phyloP scores from a whole-genome alignment of 2,888 invertebrate genomes.

The Epirrita christyi region DNA sequence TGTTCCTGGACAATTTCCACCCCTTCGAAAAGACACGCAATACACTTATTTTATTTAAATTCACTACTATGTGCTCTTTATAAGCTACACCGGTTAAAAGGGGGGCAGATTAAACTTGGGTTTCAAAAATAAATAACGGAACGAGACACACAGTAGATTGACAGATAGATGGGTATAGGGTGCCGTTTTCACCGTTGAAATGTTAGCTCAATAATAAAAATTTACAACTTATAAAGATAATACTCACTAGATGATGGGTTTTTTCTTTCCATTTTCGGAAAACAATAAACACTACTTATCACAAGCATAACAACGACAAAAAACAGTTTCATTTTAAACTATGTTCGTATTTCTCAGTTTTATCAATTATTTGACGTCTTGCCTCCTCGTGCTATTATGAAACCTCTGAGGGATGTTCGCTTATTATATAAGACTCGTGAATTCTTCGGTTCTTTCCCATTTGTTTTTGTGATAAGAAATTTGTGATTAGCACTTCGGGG shows the following conservation, averaged over 20 bases:
- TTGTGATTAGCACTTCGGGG: neutral
- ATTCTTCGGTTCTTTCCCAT: constrained; percentile 21
- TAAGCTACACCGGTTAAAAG: too few relatives aligned
- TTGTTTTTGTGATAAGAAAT: constrained; percentile 2
- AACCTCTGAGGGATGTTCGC: neutral
- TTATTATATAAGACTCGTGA: constrained; percentile 7
- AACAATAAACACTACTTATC: constrained; percentile 8
- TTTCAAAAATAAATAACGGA: too few relatives aligned
- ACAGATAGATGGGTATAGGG: too few relatives aligned
- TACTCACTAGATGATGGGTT: constrained; percentile 7
- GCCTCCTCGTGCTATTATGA: neutral
- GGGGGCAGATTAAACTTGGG: too few relatives aligned
- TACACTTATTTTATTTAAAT: too few relatives aligned
- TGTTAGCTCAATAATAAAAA: neutral
- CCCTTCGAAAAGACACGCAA: too few relatives aligned
- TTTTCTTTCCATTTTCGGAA: neutral
- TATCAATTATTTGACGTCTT: constrained; percentile 2
- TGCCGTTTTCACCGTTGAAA: too few relatives aligned
- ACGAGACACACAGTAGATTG: too few relatives aligned
- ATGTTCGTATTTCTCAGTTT: neutral
- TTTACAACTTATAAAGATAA: neutral
- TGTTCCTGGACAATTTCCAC: too few relatives aligned
- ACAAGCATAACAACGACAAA: constrained; percentile 1
- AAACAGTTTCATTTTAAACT: constrained; percentile 11
- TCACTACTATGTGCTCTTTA: too few relatives aligned